Percentiles rank a stretch among this genome's conserved stretches.
These are phyloP conservation scores for Napeogenes sylphis DNA, from an alignment of 2,888 invertebrate genomes.

Conservation along the genomic window DNA sequence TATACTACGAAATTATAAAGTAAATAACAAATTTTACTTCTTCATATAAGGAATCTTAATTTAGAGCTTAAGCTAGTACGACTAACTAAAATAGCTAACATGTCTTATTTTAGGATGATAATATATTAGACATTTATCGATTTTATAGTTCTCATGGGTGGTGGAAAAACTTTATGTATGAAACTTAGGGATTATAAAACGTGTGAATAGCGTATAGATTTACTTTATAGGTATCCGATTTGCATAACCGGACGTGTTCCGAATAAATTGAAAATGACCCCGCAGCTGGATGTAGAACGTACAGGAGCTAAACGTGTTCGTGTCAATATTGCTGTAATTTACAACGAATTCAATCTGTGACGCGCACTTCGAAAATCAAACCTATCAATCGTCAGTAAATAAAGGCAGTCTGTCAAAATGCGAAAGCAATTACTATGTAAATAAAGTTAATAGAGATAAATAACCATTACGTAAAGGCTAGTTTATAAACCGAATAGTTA, in stretches of 20 bases:
- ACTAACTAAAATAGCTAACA: too few relatives aligned
- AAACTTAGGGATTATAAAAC: neutral
- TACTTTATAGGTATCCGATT: constrained; percentile 44
- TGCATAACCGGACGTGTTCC: constrained; percentile 72
- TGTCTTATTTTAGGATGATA: too few relatives aligned
- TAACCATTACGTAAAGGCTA: too few relatives aligned
- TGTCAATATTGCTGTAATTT: constrained; percentile 46
- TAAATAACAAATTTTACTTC: neutral
- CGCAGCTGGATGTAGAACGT: constrained; percentile 23
- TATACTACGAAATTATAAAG: neutral
- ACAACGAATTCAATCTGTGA: constrained; percentile 14
- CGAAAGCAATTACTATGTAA: neutral
- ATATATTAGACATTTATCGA: too few relatives aligned
- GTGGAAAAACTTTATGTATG: neutral
- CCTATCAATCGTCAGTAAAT: constrained; percentile 6
- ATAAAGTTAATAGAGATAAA: neutral
- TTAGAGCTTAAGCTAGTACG: too few relatives aligned
- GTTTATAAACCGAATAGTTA: too few relatives aligned
- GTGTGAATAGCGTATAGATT: constrained; percentile 28
- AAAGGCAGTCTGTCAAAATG: neutral
- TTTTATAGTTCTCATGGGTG: too few relatives aligned
- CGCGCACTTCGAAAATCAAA: neutral
- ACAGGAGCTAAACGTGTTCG: constrained; percentile 41
- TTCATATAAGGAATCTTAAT: too few relatives aligned
- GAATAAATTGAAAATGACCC: constrained; percentile 74